A percentile compares a stretch with the other conserved stretches of the same genome.
These are phyloP conservation scores for Pseudorhiza aurosa DNA, from an alignment of 30 jellyfish, hydroid and myxozoan genomes.

Conservation along the genomic window DNA sequence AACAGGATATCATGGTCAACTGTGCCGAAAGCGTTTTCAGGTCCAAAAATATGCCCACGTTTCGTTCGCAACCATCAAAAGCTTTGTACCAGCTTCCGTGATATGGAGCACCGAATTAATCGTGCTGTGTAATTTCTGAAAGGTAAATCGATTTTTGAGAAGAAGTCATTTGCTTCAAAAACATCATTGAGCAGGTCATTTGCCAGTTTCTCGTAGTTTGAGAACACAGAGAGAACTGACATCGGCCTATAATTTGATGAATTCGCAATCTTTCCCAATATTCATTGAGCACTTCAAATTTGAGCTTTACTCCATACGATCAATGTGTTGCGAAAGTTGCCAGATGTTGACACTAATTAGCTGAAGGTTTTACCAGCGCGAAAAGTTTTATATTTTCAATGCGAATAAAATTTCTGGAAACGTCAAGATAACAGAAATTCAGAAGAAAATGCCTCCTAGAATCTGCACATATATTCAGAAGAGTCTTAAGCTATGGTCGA, in stretches of 20 bases:
- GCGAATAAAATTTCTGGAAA: no score
- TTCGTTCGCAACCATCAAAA: conserved; percentile 25
- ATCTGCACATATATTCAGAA: no score
- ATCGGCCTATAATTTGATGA: conserved; percentile 22
- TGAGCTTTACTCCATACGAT: no score
- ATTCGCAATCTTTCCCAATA: no score
- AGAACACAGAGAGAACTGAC: conserved; percentile 35
- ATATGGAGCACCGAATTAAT: conserved; percentile 33
- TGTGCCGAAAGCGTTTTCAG: conserved; percentile 34
- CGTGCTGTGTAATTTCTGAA: conserved; percentile 37
- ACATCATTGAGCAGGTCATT: conserved; percentile 36
- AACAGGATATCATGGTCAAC: conserved; percentile 48
- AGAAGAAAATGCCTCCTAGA: no score
- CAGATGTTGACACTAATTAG: no score
- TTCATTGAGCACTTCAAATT: no score
- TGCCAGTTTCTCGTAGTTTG: conserved; percentile 32
- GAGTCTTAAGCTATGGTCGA: no score
- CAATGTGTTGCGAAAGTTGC: no score
- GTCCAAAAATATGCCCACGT: conserved; percentile 41
- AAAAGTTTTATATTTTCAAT: no score
- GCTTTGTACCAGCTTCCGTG: conserved; percentile 43
- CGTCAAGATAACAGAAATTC: no score
- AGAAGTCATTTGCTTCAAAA: not conserved
- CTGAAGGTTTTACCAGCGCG: no score
- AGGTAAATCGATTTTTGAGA: conserved; percentile 33